Evolutionary conservation across 2,113 vertebrate species (phyloP).

Genomic region (Alouatta palliata): DNA sequence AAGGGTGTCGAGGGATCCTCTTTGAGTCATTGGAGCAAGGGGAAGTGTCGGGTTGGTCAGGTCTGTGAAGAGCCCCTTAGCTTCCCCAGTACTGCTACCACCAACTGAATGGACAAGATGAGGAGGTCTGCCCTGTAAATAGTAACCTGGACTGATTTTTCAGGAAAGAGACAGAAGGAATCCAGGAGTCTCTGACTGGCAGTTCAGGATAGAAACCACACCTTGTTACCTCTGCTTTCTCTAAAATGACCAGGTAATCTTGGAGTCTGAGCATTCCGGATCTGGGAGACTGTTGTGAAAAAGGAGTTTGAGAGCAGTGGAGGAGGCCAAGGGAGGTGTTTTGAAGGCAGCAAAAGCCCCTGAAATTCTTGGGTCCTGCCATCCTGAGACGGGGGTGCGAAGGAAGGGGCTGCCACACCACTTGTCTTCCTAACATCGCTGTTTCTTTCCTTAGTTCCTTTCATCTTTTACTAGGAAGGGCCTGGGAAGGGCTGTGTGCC

Average conservation of each 20-base stretch:
- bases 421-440: neutral
- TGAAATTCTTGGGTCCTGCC: neutral
- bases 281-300: neutral
- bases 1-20: neutral
- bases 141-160: neutral
- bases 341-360: neutral
- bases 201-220: neutral
- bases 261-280: neutral
- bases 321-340: neutral
- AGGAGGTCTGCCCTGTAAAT: neutral
- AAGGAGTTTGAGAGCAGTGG: neutral
- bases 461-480: neutral
- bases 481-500: neutral
- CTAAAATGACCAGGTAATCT: neutral
- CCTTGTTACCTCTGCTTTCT: neutral
- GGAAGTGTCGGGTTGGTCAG: neutral
- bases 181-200: neutral
- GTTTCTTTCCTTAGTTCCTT: neutral
- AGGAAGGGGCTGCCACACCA: neutral
- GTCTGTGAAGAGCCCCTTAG: neutral
- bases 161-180: neutral
- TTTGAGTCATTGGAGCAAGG: neutral
- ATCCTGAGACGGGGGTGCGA: neutral
- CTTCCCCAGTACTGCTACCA: neutral
- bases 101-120: neutral